Conservation (phyloP, 2,113 vertebrate genomes). For the Solea solea region DNA sequence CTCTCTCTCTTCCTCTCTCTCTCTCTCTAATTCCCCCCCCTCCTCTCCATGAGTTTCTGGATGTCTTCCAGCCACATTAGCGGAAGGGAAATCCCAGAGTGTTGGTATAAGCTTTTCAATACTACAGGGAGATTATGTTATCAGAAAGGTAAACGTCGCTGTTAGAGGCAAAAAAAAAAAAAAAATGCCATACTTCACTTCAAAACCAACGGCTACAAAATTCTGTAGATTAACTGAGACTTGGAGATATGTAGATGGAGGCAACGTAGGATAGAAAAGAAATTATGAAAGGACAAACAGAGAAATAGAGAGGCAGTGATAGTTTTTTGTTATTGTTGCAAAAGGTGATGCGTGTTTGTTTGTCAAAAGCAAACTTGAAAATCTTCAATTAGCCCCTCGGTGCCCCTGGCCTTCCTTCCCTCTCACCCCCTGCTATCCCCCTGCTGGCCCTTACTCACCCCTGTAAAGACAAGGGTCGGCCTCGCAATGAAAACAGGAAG, state of each 20-base stretch:
- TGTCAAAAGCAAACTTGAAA: conserved; percentile 83
- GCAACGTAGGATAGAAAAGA: conserved; percentile 27
- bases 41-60: conserved; percentile 80
- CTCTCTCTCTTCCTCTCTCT: not conserved
- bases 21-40: conserved; percentile 42
- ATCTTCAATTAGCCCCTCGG: conserved; percentile 88
- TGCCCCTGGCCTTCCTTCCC: conserved; percentile 84
- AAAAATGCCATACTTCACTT: conserved; percentile 83
- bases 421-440: conserved; percentile 84
- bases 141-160: conserved; percentile 93
- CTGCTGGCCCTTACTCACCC: conserved; percentile 80
- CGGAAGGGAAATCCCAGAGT: conserved; percentile 90
- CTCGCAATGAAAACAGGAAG: conserved; percentile 94
- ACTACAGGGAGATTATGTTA: conserved; percentile 91
- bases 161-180: conserved; percentile 74
- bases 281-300: not conserved
- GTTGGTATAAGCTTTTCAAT: conserved; percentile 90
- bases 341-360: conserved; percentile 79
- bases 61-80: conserved; percentile 87
- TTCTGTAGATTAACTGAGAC: conserved; percentile 50
- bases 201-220: conserved; percentile 80
- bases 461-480: conserved; percentile 89
- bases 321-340: conserved; percentile 44
- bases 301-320: conserved; percentile 16
- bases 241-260: conserved; percentile 42